These are phyloP conservation scores for Drosophila equinoxialis DNA, from an alignment of 1,140 invertebrate species.

Conservation along the genomic window DNA sequence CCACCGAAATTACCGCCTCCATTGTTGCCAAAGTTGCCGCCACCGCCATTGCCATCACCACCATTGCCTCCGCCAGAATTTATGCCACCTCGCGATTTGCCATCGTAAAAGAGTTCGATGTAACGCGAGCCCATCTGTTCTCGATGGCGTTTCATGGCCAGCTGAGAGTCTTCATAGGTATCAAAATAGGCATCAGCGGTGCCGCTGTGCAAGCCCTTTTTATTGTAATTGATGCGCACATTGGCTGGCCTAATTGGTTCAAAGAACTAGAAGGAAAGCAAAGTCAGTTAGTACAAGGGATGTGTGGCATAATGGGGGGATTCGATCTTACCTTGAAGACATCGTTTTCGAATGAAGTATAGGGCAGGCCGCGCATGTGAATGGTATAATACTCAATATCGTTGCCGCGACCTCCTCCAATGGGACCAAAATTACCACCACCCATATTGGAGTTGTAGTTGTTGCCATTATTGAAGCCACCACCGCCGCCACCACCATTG, in stretches of 20 bases:
- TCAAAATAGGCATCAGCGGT: slow-evolving; percentile 95
- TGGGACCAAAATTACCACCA: slow-evolving; percentile 65
- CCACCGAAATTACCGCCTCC: slow-evolving; percentile 27
- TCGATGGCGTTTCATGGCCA: slow-evolving; percentile 91
- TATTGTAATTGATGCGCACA: slow-evolving; percentile 80
- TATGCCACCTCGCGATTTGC: slow-evolving; percentile 61
- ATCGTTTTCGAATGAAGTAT: slow-evolving; percentile 80
- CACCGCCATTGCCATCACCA: slow-evolving; percentile 27
- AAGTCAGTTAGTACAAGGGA: no score
- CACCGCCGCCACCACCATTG: slow-evolving; percentile 18
- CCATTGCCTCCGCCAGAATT: slow-evolving; percentile 43
- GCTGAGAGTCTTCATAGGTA: slow-evolving; percentile 89
- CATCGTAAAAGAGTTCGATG: slow-evolving; percentile 87
- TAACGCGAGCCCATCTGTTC: slow-evolving; percentile 95
- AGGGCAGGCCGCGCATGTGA: slow-evolving; percentile 80
- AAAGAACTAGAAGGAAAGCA: slow-evolving; percentile 62
- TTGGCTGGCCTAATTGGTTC: slow-evolving; percentile 78
- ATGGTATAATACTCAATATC: slow-evolving; percentile 73
- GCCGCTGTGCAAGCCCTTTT: slow-evolving; percentile 93
- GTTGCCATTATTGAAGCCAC: slow-evolving; percentile 49
- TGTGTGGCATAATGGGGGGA: neutral
- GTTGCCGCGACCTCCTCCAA: slow-evolving; percentile 60
- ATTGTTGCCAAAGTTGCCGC: slow-evolving; percentile 27
- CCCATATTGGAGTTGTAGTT: slow-evolving; percentile 39
- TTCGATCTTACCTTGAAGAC: slow-evolving; percentile 66